Conservation (phyloP, 2,797 vertebrate genomes). For the Artibeus lituratus region DNA sequence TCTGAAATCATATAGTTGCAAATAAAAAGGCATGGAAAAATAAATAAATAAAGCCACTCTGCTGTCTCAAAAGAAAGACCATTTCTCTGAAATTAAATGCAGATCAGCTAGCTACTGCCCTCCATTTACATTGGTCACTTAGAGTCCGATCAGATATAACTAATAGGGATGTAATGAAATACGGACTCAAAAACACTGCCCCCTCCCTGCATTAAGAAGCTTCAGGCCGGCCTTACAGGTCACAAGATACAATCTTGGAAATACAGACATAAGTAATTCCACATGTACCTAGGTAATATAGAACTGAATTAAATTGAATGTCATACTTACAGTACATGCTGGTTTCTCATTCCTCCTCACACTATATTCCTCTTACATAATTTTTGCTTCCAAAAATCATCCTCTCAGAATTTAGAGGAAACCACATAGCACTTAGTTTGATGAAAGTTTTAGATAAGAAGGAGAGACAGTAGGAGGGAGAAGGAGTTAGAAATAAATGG, state of each 20-base stretch:
- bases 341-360: not conserved
- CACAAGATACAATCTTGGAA: not conserved
- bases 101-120: not conserved
- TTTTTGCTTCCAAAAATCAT: not conserved
- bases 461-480: not conserved
- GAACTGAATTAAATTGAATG: not conserved
- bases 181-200: not conserved
- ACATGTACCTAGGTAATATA: not conserved
- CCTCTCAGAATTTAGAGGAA: not conserved
- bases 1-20: constrained; percentile 74
- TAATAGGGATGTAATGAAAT: not conserved
- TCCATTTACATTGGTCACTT: not conserved
- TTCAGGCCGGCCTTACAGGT: not conserved
- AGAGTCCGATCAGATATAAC: not conserved
- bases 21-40: constrained; percentile 70
- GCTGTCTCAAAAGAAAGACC: not conserved
- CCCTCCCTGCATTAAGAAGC: not conserved
- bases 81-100: not conserved
- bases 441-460: not conserved
- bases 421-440: not conserved
- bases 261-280: not conserved
- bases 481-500: not conserved
- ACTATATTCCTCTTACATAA: not conserved
- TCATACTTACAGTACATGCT: not conserved
- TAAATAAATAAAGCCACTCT: no score